Base-by-base conservation (phyloP, 2,797 vertebrate species). In the Lagocephalus sceleratus region DNA sequence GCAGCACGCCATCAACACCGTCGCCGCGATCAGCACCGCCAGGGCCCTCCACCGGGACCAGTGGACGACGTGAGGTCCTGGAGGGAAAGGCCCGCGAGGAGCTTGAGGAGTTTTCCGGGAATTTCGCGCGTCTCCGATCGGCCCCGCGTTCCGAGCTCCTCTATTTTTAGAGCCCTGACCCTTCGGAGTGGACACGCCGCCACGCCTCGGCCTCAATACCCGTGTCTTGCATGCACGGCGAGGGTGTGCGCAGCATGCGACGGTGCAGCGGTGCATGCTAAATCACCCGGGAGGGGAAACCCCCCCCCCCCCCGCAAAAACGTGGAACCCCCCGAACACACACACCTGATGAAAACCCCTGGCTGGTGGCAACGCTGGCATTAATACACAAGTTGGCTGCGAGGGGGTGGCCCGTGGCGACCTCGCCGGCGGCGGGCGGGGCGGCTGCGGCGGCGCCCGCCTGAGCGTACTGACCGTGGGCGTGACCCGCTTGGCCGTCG, bases 1-100 rank as follows among this genome's bases (percentile, higher is more conserved):
- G 0, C 95, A 97, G 61, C 92, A 92, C 0, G 94, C 94, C 91
- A 95, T 95, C 74, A 95, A 82, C 2, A 90, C 55, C 0, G 94
- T 96, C 72, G 94, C 89, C 2, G 91, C 61, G 32, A 91, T 86
- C 10, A 94, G 88, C 57, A 92, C 89, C 20, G 78, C 39, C 47
- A 93, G 71, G 25, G 93, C 92, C 12, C 87, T 87, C 87, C 85
- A 88, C 2, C 92, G 87, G 15, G 92, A 93, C 92, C 92, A 90
- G 79, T 91, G 90, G 4, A 93, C 90, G 29, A 93, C 82, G 69
- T 86, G 91, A 47, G 90, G 83, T 16, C 90, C 90, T 7, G 69
- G 67, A 57, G 68, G 74, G 54, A 20, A 38, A 54, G 32, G 3
- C 32, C 12, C 4, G 3, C 14, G 32, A 35, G 29, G 8, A 29